Conservation (phyloP, 2,797 vertebrate genomes). For the Morus bassanus region DNA sequence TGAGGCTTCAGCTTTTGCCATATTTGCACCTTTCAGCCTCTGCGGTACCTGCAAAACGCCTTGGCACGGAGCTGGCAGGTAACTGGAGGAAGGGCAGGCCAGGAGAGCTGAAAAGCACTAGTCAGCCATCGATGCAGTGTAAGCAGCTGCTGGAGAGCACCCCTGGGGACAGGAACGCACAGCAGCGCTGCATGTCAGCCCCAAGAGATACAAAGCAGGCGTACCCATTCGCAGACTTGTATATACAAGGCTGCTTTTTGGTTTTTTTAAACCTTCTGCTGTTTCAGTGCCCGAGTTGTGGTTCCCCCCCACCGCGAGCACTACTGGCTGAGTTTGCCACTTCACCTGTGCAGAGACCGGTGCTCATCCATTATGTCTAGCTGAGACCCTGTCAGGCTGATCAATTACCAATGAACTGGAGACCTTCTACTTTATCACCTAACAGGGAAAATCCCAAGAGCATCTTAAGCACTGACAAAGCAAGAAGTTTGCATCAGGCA, state of each 20-base stretch:
- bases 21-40: background rate
- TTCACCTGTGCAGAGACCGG: background rate
- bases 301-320: background rate
- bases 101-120: background rate
- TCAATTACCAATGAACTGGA: background rate
- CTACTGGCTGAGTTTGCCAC: background rate
- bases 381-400: background rate
- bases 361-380: rapidly evolving
- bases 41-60: background rate
- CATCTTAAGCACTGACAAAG: background rate
- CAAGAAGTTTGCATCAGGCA: background rate
- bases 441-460: background rate
- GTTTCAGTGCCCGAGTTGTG: background rate
- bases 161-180: rapidly evolving
- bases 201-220: background rate
- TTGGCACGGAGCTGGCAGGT: background rate
- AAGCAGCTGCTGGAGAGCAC: background rate
- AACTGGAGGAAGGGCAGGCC: background rate
- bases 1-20: background rate
- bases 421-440: background rate
- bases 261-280: background rate
- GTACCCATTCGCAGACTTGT: rapidly evolving
- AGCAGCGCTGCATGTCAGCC: background rate
- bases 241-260: background rate
- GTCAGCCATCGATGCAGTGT: background rate